Conservation (phyloP, 2,888 invertebrate species). For the Lomographa bimaculata region DNA sequence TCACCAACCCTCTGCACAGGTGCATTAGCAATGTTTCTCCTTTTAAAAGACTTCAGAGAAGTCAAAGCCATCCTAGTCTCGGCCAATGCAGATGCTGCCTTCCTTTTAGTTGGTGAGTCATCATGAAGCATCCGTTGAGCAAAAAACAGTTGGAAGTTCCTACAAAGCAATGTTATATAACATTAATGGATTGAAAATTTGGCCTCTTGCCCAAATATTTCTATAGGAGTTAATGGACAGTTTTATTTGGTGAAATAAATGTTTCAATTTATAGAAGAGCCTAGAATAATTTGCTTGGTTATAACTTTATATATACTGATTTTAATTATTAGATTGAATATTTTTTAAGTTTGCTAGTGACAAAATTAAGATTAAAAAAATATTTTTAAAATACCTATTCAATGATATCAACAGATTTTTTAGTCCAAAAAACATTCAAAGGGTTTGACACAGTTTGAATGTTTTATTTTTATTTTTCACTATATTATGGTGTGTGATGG, state of each 20-base stretch:
- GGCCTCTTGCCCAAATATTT: slow-evolving; percentile 17
- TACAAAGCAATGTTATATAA: slow-evolving; percentile 50
- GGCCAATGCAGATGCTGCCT: slow-evolving; percentile 83
- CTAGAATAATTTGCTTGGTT: slow-evolving; percentile 8
- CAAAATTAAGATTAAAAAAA: no score
- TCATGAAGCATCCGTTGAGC: slow-evolving; percentile 87
- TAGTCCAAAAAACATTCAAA: no score
- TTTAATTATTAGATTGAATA: no score
- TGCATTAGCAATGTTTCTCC: slow-evolving; percentile 75
- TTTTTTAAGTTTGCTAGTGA: no score
- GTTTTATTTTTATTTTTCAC: no score
- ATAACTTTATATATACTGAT: no score
- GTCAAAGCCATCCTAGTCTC: slow-evolving; percentile 91
- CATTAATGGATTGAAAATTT: slow-evolving; percentile 9
- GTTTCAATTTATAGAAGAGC: slow-evolving; percentile 1
- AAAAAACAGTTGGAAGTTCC: slow-evolving; percentile 89
- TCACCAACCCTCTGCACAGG: slow-evolving; percentile 81
- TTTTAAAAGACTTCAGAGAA: slow-evolving; percentile 87
- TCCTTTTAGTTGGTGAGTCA: slow-evolving; percentile 81
- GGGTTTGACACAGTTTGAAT: no score
- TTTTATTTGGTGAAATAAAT: slow-evolving; percentile 9
- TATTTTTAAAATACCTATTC: no score
- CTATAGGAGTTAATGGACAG: slow-evolving; percentile 4
- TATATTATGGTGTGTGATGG: no score
- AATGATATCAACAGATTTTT: no score